phyloP scores from a whole-genome alignment of 2,888 invertebrate species.

The Zeuzera pyrina region DNA sequence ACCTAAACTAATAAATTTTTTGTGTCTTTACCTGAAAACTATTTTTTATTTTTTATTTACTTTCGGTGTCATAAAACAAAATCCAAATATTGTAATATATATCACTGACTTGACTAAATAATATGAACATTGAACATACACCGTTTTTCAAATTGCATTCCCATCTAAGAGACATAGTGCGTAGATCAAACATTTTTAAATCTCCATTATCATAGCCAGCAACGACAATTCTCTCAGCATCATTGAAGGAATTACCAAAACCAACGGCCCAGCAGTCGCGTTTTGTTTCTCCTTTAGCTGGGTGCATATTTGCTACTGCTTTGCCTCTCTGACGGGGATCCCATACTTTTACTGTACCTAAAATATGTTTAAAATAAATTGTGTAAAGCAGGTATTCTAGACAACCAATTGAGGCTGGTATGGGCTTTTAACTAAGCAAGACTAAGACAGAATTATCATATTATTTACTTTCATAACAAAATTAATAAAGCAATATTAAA shows the following conservation, averaged over 20 bases:
- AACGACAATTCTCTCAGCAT: constrained; percentile 87
- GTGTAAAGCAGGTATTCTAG: no score
- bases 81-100: no score
- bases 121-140: constrained; percentile 68
- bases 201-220: constrained; percentile 98
- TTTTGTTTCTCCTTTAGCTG: constrained; percentile 76
- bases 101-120: no score
- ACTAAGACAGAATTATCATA: no score
- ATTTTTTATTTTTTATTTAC: no score
- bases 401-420: no score
- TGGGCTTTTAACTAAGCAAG: no score
- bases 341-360: constrained; percentile 94
- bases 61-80: no score
- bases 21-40: no score
- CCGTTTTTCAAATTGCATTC: constrained; percentile 95
- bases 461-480: no score
- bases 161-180: constrained; percentile 88
- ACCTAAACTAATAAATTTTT: no score
- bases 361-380: constrained; percentile 5
- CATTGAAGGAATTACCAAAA: constrained; percentile 93
- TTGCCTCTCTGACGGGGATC: constrained; percentile 91
- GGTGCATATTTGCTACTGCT: constrained; percentile 93
- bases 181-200: constrained; percentile 92
- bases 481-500: no score
- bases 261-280: constrained; percentile 96